Base-by-base conservation (phyloP, 23 tunicate species). In the Trididemnum nubilum region DNA sequence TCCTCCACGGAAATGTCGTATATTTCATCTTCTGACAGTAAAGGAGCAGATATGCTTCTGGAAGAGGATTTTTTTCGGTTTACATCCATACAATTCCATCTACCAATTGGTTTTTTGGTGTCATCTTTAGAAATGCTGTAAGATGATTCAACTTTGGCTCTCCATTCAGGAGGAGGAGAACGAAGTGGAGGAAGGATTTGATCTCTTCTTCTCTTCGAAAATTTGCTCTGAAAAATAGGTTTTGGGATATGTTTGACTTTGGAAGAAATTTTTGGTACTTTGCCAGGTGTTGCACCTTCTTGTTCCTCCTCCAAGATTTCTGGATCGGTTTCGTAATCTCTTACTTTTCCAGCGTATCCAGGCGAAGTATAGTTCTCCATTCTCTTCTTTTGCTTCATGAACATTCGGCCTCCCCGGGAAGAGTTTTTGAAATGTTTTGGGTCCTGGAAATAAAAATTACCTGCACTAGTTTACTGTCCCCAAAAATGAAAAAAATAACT, bases 381-480 rank as follows among this genome's bases (percentile, higher is more conserved):
- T 35, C 97, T 58, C 50, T 87, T 30, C 63, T 86, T 80, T 70
- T 92, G 97, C 52, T 87, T 92, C 33, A 85, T 61, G 38, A 92
- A 92, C 86, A 92, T 84, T 59, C 71, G 51, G 35, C 92, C 92
- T 0, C 89, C 97, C 51, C 71, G 52, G 30, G 97, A 92, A 9
- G 85, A 71, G 23, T 76, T 36, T 40, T 84, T 72, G 30, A 73
- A 34, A 36, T 37, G 19, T 24, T 40, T 64, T 34, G 87, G 65
- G 37, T 37, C 74, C 74, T 81, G 25, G 5, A 65, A 65, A 30
- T 15, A 49, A 74, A 37, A 74, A 38, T 21, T 23, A 49, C n/a
- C n/a, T n/a, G n/a, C n/a, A n/a, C n/a, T n/a, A n/a, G n/a, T n/a
- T n/a, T n/a, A 7, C 34, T n/a, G n/a, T n/a, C n/a, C n/a, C n/a